Conservation (phyloP, 2,888 invertebrate species). For the Aphodius sticticus region DNA sequence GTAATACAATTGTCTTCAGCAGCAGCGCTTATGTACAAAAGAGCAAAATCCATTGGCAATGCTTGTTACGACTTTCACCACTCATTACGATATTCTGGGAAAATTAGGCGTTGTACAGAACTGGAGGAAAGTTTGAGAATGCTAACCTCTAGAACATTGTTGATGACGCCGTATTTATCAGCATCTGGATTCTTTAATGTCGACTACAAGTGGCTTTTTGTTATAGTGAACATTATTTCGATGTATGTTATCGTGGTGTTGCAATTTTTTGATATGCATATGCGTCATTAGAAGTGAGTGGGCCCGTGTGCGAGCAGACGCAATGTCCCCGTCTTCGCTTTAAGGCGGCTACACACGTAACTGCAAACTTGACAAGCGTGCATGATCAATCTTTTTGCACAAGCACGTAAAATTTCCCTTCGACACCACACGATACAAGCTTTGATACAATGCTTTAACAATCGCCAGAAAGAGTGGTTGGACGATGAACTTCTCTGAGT, state of each 20-base stretch:
- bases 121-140: neutral
- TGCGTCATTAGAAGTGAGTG: neutral
- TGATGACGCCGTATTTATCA: neutral
- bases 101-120: neutral
- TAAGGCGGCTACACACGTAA: too few species aligned
- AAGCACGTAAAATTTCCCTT: too few species aligned
- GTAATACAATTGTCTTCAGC: neutral
- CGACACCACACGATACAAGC: too few species aligned
- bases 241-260: conserved; percentile 21
- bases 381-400: too few species aligned
- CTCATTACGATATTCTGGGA: neutral
- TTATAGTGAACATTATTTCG: neutral
- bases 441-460: too few species aligned
- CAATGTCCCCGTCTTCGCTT: too few species aligned
- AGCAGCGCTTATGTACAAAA: neutral
- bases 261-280: conserved; percentile 12
- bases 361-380: too few species aligned
- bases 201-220: conserved; percentile 23
- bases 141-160: conserved; percentile 1
- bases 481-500: too few species aligned
- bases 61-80: neutral
- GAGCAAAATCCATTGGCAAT: neutral
- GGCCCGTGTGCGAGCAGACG: too few species aligned
- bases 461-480: too few species aligned
- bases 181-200: conserved; percentile 15